These are phyloP conservation scores for Sebastes aleutianus DNA, from an alignment of 2,797 vertebrate genomes.

Conservation along the genomic window DNA sequence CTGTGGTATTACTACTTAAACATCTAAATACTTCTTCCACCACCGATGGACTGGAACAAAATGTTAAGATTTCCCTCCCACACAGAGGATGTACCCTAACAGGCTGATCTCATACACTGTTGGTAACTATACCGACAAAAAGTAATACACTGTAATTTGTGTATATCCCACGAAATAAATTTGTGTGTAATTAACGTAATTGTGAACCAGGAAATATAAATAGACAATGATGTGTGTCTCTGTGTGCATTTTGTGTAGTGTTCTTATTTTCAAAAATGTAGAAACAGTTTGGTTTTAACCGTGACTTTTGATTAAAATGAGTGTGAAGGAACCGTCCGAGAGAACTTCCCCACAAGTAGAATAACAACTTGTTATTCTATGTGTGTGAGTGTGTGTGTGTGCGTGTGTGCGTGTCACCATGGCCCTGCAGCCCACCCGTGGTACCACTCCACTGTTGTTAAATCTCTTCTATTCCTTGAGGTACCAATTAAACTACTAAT, in stretches of 20 bases:
- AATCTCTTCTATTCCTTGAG: slow-evolving; percentile 77
- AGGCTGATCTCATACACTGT: no score
- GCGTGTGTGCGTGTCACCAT: slow-evolving; percentile 48
- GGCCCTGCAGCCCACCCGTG: slow-evolving; percentile 59
- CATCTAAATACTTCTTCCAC: no score
- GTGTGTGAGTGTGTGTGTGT: slow-evolving; percentile 13
- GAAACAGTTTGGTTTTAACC: neutral
- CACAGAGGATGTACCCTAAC: neutral
- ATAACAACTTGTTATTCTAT: slow-evolving; percentile 19
- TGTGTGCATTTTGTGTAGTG: neutral
- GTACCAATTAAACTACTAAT: slow-evolving; percentile 81
- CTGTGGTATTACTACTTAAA: no score
- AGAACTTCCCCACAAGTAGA: slow-evolving; percentile 7
- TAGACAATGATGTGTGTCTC: neutral
- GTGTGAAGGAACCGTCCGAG: slow-evolving; percentile 2
- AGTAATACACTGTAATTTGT: no score
- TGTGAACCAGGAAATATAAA: no score
- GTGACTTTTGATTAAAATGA: neutral
- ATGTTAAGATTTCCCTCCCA: neutral
- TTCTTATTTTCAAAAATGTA: neutral
- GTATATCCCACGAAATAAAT: no score
- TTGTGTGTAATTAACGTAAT: no score
- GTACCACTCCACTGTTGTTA: slow-evolving; percentile 65
- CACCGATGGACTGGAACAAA: neutral
- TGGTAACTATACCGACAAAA: no score